Conservation (phyloP, 2,113 vertebrate species). For the Alligator mississippiensis region DNA sequence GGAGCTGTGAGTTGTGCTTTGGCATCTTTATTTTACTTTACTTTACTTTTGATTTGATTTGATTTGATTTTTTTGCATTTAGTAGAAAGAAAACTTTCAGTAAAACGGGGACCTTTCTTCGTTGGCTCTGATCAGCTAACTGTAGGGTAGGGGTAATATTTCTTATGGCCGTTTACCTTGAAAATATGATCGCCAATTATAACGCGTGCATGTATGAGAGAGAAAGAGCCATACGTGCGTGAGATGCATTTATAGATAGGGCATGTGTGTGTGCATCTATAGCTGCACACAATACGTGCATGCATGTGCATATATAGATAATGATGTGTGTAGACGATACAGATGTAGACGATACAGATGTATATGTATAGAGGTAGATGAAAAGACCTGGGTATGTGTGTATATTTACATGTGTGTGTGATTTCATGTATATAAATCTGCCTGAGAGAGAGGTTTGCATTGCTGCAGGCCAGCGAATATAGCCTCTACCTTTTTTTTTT, state of each 20-base stretch:
- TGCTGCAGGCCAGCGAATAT: conserved; percentile 30
- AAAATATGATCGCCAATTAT: conserved; percentile 17
- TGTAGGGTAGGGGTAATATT: conserved; percentile 37
- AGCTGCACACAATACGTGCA: not conserved
- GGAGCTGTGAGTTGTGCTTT: conserved; percentile 97
- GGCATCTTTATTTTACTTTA: conserved; percentile 81
- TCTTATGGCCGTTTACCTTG: conserved; percentile 39
- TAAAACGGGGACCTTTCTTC: conserved; percentile 63
- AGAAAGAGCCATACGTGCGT: not conserved
- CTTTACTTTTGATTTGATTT: not conserved
- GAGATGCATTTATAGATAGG: conserved; percentile 28
- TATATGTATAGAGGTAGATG: not conserved
- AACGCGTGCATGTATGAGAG: not conserved
- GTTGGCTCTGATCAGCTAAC: conserved; percentile 45
- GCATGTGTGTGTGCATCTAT: conserved; percentile 32
- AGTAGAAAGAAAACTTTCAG: not conserved
- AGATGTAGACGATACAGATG: not conserved
- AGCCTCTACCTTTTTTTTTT: not conserved
- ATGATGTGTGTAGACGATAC: conserved; percentile 29
- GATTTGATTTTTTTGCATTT: conserved; percentile 3
- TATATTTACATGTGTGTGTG: not conserved
- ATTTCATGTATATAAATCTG: not conserved
- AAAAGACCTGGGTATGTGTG: not conserved
- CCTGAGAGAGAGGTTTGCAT: conserved; percentile 4
- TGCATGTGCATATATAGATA: conserved; percentile 3